phyloP scores from a whole-genome alignment of 2,797 vertebrate species.

The Buceros bicornis region DNA sequence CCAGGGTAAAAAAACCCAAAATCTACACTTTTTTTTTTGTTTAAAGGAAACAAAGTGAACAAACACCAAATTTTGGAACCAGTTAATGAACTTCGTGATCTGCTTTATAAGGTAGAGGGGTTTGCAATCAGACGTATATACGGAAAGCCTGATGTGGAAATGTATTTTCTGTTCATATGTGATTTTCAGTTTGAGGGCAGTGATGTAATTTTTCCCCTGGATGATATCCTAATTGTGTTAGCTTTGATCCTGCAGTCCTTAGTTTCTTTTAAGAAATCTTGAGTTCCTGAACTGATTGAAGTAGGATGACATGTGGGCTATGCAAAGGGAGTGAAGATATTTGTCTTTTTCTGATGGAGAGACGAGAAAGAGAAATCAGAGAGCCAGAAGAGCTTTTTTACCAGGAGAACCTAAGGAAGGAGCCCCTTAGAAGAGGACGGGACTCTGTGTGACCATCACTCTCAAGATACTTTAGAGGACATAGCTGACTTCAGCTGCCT shows the following conservation, averaged over 20 bases:
- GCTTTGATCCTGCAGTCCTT: neutral
- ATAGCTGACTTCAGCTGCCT: conserved; percentile 39
- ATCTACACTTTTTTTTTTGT: neutral
- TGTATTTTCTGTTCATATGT: neutral
- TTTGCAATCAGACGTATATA: neutral
- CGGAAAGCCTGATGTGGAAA: conserved; percentile 2
- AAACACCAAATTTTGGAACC: neutral
- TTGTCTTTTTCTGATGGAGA: conserved; percentile 18
- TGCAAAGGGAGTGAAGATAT: conserved; percentile 20
- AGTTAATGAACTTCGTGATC: neutral
- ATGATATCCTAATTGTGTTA: neutral
- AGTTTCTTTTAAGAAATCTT: neutral
- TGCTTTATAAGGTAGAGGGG: neutral
- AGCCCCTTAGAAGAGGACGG: neutral
- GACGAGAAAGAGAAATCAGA: neutral
- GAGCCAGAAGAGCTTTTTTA: conserved; percentile 4
- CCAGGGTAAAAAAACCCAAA: neutral
- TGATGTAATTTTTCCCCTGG: neutral
- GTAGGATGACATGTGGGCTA: conserved; percentile 4
- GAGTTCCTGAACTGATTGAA: conserved; percentile 3
- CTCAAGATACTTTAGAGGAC: conserved; percentile 32
- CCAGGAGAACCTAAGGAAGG: conserved; percentile 26
- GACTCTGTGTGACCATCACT: neutral
- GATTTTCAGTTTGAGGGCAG: neutral
- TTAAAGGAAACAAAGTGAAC: neutral